These are phyloP conservation scores for Harmothoe impar DNA, from an alignment of 2,888 invertebrate species.

Conservation along the genomic window DNA sequence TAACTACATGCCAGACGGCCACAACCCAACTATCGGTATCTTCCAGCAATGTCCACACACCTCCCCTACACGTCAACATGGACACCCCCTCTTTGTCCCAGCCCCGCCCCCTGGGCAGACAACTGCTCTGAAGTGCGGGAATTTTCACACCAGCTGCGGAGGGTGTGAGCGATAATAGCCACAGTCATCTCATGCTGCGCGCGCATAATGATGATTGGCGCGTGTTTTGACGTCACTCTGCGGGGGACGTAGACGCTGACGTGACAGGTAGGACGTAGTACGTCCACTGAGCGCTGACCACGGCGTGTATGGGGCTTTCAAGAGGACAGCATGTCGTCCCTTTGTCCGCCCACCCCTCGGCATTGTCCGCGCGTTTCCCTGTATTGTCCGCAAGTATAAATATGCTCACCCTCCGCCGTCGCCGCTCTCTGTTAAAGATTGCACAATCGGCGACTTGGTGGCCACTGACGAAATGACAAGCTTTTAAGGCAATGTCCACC, in stretches of 20 bases:
- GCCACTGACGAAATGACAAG: conserved; percentile 14
- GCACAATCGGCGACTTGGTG: conserved; percentile 27
- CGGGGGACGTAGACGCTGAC: conserved; percentile 41
- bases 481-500: background rate
- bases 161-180: conserved; percentile 22
- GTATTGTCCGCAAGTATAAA: conserved; percentile 34
- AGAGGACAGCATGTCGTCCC: background rate
- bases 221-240: conserved; percentile 57
- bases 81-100: background rate
- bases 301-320: background rate
- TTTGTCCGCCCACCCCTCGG: background rate
- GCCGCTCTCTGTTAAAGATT: conserved; percentile 19
- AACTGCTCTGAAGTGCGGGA: conserved; percentile 22
- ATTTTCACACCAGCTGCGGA: conserved; percentile 52
- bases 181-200: conserved; percentile 50
- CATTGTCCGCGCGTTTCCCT: background rate
- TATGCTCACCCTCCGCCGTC: background rate
- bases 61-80: background rate
- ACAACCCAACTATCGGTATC: conserved; percentile 36
- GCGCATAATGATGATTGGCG: conserved; percentile 51
- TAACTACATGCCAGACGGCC: background rate
- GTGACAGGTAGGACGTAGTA: conserved; percentile 28
- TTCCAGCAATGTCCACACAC: background rate
- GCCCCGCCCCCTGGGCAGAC: background rate
- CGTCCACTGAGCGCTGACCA: conserved; percentile 14